phyloP scores from a whole-genome alignment of 35 echinoderm and acorn worm species.

The Eucidaris tribuloides region DNA sequence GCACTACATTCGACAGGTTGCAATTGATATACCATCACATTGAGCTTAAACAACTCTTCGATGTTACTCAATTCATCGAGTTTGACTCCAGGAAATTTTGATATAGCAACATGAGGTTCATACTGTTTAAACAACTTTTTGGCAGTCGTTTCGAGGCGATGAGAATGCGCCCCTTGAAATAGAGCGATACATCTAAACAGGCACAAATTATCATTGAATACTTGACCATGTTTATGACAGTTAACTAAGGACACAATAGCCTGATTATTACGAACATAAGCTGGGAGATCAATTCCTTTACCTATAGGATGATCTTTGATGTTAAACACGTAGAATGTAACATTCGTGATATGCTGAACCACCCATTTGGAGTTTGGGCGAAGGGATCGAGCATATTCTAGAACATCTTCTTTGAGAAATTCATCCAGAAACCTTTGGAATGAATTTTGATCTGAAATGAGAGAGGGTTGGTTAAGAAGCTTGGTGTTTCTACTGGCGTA shows the following conservation, averaged over 20 bases:
- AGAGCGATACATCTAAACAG: constrained; percentile 36
- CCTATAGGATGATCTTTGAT: background rate
- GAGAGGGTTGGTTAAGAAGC: background rate
- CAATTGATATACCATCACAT: constrained; percentile 5
- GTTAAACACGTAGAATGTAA: background rate
- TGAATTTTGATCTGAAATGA: background rate
- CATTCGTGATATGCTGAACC: background rate
- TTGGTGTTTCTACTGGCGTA: background rate
- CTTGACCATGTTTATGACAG: background rate
- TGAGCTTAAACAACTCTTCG: constrained; percentile 14
- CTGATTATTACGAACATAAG: background rate
- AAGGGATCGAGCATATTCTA: background rate
- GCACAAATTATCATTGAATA: constrained; percentile 24
- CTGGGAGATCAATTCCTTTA: background rate
- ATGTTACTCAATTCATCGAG: background rate
- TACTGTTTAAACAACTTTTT: constrained; percentile 2
- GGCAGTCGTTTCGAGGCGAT: background rate
- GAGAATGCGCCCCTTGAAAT: background rate
- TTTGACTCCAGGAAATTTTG: background rate
- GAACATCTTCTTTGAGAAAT: background rate
- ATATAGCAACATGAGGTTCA: background rate
- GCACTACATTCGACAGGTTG: background rate
- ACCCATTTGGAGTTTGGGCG: background rate
- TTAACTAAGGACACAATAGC: background rate
- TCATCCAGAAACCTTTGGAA: background rate